Base-by-base conservation (phyloP, 2,888 invertebrate genomes). In the Polydesmus complanatus region DNA sequence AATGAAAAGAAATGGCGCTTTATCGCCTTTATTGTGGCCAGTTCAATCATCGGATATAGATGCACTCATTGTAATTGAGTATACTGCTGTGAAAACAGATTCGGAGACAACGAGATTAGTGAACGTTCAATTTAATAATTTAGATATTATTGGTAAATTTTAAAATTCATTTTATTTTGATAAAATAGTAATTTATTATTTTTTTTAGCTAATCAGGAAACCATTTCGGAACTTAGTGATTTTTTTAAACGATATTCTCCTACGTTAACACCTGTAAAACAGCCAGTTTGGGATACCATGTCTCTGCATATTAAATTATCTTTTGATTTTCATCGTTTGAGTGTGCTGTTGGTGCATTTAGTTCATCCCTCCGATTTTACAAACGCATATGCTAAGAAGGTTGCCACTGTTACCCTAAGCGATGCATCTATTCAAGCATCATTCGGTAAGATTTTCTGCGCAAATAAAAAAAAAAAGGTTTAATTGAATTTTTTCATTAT, bases 281-380 rank as follows among this genome's bases (percentile, higher is more conserved):
- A 37, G 37, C 37, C 37, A 37, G 37, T 8, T 14, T 37, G 37
- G 37, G 14, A 37, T 14, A 8, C 37, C 5, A 14, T 37, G 37
- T 5, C 37, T 37, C 14, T 14, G 5, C 37, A 22, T 66, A 86
- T 86, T 1, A 88, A 92, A 76, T 80, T 94, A 25, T 87, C 87
- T 25, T 94, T 95, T 70, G 93, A 95, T 73, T 95, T 95, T 73
- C 89, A 91, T 73, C 82, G 93, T 14, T 77, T 96, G 62, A 94
- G 92, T 73, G 85, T 95, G 89, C 89, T 1, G 81, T 87, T 0
- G 78, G 86, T 37, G 5, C 37, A 37, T 5, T 14, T 37, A 14
- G 8, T 37, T 37, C 37, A 37, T 14, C 8, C 5, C 14, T 5
- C 5, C 8, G 37, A 37, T 14, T 37, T 37, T 37, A 5, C 37